phyloP scores from a whole-genome alignment of 2,888 invertebrate species.

The Cryptophagus acutangulus region DNA sequence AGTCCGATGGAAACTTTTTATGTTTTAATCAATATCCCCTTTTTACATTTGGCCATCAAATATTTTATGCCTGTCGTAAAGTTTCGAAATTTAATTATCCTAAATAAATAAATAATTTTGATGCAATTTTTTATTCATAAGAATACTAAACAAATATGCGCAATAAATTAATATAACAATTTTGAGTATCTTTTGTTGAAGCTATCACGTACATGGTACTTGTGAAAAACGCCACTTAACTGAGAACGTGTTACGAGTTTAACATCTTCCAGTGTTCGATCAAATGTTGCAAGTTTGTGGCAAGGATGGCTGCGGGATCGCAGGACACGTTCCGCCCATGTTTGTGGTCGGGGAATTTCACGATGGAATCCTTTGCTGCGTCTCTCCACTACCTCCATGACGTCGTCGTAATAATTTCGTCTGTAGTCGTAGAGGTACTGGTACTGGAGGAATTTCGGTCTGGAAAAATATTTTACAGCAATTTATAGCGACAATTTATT shows the following conservation, averaged over 20 bases:
- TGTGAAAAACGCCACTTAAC: constrained; percentile 61
- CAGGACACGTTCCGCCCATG: constrained; percentile 74
- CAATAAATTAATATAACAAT: constrained; percentile 22
- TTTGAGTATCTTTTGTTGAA: constrained; percentile 61
- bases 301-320: constrained; percentile 54
- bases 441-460: constrained; percentile 71
- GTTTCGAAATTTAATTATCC: too few relatives aligned
- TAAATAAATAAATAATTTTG: too few relatives aligned
- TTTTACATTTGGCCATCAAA: too few relatives aligned
- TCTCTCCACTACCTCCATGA: constrained; percentile 70
- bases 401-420: constrained; percentile 76
- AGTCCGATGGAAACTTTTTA: too few relatives aligned
- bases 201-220: constrained; percentile 63
- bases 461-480: too few relatives aligned
- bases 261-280: constrained; percentile 31
- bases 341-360: constrained; percentile 68
- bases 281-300: constrained; percentile 30
- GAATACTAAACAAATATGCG: too few relatives aligned
- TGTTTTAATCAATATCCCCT: too few relatives aligned
- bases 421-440: constrained; percentile 74
- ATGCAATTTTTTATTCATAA: too few relatives aligned
- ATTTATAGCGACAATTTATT: too few relatives aligned
- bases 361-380: constrained; percentile 59
- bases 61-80: too few relatives aligned
- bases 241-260: constrained; percentile 57